These are phyloP conservation scores for Electrona antarctica DNA, from an alignment of 2,113 vertebrate species.

Conservation along the genomic window DNA sequence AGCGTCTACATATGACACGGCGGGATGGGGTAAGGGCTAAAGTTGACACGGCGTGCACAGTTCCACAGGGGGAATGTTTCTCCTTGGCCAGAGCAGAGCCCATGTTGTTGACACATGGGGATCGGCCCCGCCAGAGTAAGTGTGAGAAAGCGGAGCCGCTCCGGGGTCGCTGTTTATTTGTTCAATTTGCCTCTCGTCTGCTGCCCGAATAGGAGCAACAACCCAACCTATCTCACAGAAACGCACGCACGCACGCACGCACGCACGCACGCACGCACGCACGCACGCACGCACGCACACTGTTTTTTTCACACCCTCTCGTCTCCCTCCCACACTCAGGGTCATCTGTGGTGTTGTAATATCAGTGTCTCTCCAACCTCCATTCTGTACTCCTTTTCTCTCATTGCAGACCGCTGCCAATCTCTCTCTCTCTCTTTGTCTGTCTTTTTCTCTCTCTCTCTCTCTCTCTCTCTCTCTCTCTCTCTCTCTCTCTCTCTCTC, in stretches of 20 bases:
- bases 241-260: too few relatives aligned
- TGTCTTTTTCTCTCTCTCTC: conserved; percentile 18
- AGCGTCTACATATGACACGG: too few relatives aligned
- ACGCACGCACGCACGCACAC: not conserved
- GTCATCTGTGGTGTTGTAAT: too few relatives aligned
- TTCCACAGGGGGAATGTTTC: conserved; percentile 28
- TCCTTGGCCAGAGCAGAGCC: not conserved
- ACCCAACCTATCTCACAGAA: too few relatives aligned
- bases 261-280: too few relatives aligned
- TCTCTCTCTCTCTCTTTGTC: conserved; percentile 12
- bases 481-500: not conserved
- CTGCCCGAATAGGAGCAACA: conserved; percentile 21
- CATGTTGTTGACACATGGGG: conserved; percentile 28
- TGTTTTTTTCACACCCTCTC: conserved; percentile 2
- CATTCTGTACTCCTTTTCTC: not conserved
- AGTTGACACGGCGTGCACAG: conserved; percentile 26
- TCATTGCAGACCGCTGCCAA: conserved; percentile 15
- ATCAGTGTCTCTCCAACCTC: not conserved
- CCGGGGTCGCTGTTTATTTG: conserved; percentile 35
- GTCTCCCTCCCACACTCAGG: not conserved
- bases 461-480: conserved; percentile 14
- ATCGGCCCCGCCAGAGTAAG: conserved; percentile 16
- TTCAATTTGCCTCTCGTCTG: conserved; percentile 44
- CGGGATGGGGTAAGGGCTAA: not conserved
- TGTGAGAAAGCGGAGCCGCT: conserved; percentile 38